Conservation (phyloP, 2,113 vertebrate species). For the Prolemur simus region DNA sequence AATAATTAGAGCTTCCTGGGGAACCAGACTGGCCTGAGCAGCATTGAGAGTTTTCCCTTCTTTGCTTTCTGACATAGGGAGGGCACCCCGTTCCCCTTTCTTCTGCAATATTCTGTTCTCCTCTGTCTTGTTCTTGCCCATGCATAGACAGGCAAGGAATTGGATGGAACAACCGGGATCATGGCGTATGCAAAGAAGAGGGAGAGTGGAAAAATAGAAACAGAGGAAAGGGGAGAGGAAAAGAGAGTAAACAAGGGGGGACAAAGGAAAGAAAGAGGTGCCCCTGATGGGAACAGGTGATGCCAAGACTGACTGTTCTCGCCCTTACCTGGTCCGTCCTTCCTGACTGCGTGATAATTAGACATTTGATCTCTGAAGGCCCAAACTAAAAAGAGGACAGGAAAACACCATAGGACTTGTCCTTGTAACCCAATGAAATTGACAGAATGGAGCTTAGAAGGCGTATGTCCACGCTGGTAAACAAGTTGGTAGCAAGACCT, state of each 20-base stretch:
- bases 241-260: not conserved
- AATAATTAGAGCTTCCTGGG: not conserved
- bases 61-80: not conserved
- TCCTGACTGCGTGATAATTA: accelerated
- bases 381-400: not conserved
- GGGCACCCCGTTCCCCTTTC: accelerated
- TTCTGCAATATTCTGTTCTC: not conserved
- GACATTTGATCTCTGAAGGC: not conserved
- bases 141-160: not conserved
- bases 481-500: conserved; percentile 62
- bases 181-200: not conserved
- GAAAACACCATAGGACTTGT: not conserved
- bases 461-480: not conserved
- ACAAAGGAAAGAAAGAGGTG: not conserved
- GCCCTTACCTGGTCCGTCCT: not conserved
- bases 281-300: accelerated
- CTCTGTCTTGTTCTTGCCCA: too few relatives aligned
- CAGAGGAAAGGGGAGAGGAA: not conserved
- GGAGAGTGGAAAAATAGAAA: not conserved
- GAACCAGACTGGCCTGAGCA: not conserved
- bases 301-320: not conserved
- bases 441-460: not conserved
- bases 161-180: too few relatives aligned
- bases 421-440: not conserved
- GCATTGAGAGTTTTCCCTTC: not conserved